phyloP scores from a whole-genome alignment of 1,140 invertebrate genomes.

The Listronotus bonariensis region DNA sequence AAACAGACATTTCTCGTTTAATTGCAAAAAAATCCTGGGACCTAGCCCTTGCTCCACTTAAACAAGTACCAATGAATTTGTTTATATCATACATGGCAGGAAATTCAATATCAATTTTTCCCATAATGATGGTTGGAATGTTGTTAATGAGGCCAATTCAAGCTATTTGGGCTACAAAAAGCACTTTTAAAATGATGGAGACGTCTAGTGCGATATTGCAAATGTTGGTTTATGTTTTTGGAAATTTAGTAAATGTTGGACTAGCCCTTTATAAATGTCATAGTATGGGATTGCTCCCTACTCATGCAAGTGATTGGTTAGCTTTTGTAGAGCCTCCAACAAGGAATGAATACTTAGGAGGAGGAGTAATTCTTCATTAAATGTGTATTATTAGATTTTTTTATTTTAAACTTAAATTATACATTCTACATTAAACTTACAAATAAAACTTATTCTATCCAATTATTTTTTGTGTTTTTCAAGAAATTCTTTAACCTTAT shows the following conservation, averaged over 20 bases:
- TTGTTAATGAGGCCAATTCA: conserved; percentile 94
- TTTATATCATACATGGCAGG: conserved; percentile 99
- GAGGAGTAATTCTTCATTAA: conserved; percentile 74
- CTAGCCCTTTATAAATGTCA: conserved; percentile 98
- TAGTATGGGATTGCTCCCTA: conserved; percentile 96
- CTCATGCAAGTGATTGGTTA: conserved; percentile 97
- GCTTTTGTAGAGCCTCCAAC: conserved; percentile 94
- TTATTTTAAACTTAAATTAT: conserved; percentile 35
- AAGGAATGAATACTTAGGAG: conserved; percentile 85
- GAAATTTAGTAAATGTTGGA: conserved; percentile 91
- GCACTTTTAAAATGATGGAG: conserved; percentile 95
- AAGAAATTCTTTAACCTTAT: conserved; percentile 69
- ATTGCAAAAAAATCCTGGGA: conserved; percentile 98
- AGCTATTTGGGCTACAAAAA: conserved; percentile 87
- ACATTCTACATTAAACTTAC: neutral
- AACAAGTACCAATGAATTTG: conserved; percentile 98
- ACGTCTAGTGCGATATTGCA: conserved; percentile 88
- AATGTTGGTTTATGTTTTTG: conserved; percentile 93
- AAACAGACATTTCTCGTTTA: conserved; percentile 77
- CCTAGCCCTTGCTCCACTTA: conserved; percentile 90
- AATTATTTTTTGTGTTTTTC: conserved; percentile 69
- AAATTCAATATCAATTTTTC: conserved; percentile 98
- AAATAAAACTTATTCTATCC: conserved; percentile 44
- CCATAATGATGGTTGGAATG: conserved; percentile 99
- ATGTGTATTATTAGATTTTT: conserved; percentile 44